Evolutionary conservation across 2,797 vertebrate species (phyloP), one percentile per base, ranked within the genome.

Genomic region (Salarias fasciatus): DNA sequence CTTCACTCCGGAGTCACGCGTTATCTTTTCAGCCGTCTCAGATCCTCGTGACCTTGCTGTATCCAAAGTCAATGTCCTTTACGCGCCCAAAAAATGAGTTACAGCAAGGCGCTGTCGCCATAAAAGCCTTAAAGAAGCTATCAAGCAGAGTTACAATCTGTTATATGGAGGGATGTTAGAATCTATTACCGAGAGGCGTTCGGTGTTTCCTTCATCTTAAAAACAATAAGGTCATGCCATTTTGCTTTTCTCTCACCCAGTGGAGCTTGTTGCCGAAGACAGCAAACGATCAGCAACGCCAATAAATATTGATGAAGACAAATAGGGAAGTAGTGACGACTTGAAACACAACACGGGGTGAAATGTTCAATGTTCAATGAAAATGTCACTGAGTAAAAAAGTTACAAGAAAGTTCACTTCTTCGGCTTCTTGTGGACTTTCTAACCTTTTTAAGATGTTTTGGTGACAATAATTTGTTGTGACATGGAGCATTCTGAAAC

Each of bases 231-330:
- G 59, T 33, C 40, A 18, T 14, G 37, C 36, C 8, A 50, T 51
- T 48, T 69, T 58, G 14, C 37, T n/a, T 42, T 37, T 44, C 41
- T 56, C 44, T 30, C 30, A 12, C 40, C 11, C 30, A 2, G 3
- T 30, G 46, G n/a, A 51, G 53, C 50, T 56, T 42, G 31, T 62
- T 65, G 63, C 72, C 54, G 57, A 65, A 58, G 11, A 5, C 63
- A 46, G 50, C 47, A 67, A 62, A 75, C 53, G 44, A 69, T 75
- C 9, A 58, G 31, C 14, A 15, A 36, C 53, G 15, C 72, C 45
- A 54, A 81, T 59, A 67, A 63, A 55, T 56, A 41, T n/a, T 48
- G 62, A 72, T 55, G 41, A 58, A 63, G 63, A 69, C 35, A 30
- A 31, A 80, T 15, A 3, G 33, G 28, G 41, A 14, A 37, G 11